Percentiles rank a stretch among this genome's conserved stretches.
Evolutionary conservation across 2,113 vertebrate genomes (phyloP).

Genomic region (Eptesicus fuscus): DNA sequence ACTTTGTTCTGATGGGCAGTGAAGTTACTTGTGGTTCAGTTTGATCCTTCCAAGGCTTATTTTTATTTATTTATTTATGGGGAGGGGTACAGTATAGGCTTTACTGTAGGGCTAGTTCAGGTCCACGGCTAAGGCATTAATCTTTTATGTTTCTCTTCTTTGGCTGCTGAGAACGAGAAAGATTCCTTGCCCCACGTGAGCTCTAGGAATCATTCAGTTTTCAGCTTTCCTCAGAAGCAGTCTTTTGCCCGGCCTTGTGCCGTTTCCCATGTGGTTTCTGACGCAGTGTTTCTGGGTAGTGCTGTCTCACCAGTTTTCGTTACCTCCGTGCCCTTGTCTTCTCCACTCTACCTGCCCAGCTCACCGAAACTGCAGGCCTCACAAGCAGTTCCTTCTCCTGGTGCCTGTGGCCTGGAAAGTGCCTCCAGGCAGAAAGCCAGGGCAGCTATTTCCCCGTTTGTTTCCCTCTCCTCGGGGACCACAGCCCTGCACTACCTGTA

Average conservation of each 20-base stretch:
- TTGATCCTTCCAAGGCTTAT: neutral
- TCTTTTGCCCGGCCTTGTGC: neutral
- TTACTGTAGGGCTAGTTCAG: neutral
- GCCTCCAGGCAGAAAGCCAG: neutral
- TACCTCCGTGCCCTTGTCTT: neutral
- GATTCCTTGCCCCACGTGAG: neutral
- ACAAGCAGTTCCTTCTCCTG: neutral
- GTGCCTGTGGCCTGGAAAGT: neutral
- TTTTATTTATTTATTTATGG: neutral
- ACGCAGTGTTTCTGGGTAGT: neutral
- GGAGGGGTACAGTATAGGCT: neutral
- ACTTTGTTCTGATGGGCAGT: neutral
- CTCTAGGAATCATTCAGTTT: neutral
- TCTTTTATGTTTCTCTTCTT: neutral
- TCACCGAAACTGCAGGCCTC: neutral
- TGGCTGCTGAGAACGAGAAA: neutral
- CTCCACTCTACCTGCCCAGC: neutral
- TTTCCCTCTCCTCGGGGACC: neutral
- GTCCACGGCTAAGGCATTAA: neutral
- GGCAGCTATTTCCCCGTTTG: neutral
- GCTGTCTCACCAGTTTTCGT: neutral
- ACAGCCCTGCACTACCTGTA: neutral
- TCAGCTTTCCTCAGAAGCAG: neutral
- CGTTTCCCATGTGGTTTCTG: neutral
- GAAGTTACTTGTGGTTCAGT: neutral